Evolutionary conservation across 2,113 vertebrate genomes (phyloP), one percentile per base, ranked within the genome.

Genomic region (Reinhardtius hippoglossoides): DNA sequence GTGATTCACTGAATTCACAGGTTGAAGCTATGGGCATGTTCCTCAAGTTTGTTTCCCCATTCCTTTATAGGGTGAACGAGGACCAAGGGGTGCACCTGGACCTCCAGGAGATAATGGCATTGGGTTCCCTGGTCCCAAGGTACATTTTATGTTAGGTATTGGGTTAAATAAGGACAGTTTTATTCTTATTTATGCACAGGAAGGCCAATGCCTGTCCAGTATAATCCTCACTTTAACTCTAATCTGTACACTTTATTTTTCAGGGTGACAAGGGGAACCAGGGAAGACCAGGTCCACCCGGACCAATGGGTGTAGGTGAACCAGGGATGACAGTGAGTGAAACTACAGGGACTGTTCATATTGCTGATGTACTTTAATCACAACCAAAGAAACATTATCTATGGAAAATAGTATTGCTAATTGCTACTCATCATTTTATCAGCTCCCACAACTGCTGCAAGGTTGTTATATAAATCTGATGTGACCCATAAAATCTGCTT

Each of bases 81-180:
- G 96, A 69, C 91, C 84, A 52, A 77, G 90, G 40, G 96, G 96
- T 62, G 90, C 90, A 26, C 75, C 89, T 55, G 96, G 97, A 74
- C 94, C 94, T 76, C 82, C 92, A 42, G 96, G 96, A 76, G 82
- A 86, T 9, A 76, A 90, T 9, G 96, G 95, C 1, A 56, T 96
- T 81, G 96, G 96, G 52, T 86, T 95, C 9, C 95, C 94, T 73
- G 97, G 96, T 64, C 83, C 94, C 27, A 97, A 97, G 95, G 96
- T 97, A 94, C 88, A 20, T 5, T 50, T 40, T 15, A 55, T 9
- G 35, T 61, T 27, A n/a, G 3, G 18, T 55, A 37, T 26, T 64
- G 16, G 4, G 50, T 50, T 21, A 6, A 59, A 40, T 31, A 13
- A 70, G 0, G 1, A 26, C 16, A 6, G 1, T 50, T 5, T 18